Percentiles rank a stretch among this genome's conserved stretches.
Conservation (phyloP, 2,888 invertebrate species). For the Agrochola lychnidis region DNA sequence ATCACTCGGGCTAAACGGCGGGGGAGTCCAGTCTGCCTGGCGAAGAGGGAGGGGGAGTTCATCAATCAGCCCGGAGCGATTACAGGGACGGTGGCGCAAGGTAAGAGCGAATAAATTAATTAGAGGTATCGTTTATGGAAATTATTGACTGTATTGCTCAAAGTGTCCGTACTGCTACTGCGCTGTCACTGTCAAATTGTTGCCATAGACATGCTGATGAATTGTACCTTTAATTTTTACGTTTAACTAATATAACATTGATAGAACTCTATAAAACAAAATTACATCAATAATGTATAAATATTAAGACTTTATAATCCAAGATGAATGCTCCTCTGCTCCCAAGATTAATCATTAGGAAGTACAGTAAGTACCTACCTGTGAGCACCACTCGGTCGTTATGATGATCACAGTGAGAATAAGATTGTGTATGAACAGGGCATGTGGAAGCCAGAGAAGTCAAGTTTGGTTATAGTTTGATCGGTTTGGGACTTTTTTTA, state of each 20-base stretch:
- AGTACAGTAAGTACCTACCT: too few relatives aligned
- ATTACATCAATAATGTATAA: too few relatives aligned
- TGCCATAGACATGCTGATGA: too few relatives aligned
- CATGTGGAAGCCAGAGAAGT: background rate
- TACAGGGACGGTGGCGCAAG: conserved; percentile 77
- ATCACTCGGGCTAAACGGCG: conserved; percentile 82
- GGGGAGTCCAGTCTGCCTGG: conserved; percentile 69
- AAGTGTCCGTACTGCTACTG: too few relatives aligned
- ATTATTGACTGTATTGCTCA: background rate
- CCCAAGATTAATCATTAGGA: too few relatives aligned
- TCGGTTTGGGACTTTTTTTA: background rate
- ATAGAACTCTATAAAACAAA: too few relatives aligned
- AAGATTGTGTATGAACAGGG: background rate
- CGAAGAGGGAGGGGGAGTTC: conserved; percentile 79
- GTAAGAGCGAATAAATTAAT: conserved; percentile 23
- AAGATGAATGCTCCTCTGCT: too few relatives aligned
- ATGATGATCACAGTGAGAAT: background rate
- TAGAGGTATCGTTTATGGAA: background rate
- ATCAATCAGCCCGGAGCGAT: conserved; percentile 90
- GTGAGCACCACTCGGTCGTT: too few relatives aligned
- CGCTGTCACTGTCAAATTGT: too few relatives aligned
- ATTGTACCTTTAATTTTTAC: too few relatives aligned
- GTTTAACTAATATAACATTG: too few relatives aligned
- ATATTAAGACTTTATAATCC: too few relatives aligned
- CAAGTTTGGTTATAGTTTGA: background rate